Conservation (phyloP, 2,888 invertebrate species). For the Plebejus argus region DNA sequence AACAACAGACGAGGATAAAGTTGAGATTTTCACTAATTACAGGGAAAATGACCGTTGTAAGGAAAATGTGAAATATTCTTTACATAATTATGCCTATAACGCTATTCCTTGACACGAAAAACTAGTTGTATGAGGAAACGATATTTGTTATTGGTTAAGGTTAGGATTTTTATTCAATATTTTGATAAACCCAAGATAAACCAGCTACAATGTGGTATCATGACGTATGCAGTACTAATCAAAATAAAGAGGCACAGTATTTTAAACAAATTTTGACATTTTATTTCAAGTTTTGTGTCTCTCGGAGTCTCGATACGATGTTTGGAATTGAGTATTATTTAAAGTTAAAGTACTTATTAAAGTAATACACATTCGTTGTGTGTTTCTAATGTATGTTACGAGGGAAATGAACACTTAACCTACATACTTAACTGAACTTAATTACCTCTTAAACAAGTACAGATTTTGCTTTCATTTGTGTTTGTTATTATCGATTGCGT, state of each 20-base stretch:
- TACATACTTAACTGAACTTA: constrained; percentile 10
- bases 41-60: background rate
- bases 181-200: background rate
- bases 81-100: constrained; percentile 9
- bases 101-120: constrained; percentile 24
- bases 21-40: background rate
- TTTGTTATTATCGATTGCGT: background rate
- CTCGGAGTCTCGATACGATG: too few species aligned
- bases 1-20: background rate
- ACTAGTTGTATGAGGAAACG: background rate
- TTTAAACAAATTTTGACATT: too few species aligned
- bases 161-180: background rate
- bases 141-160: background rate
- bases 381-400: background rate
- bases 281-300: too few species aligned
- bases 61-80: constrained; percentile 23
- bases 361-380: background rate
- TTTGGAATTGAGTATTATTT: too few species aligned
- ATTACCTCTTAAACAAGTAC: constrained; percentile 1
- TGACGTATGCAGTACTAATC: too few species aligned
- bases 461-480: background rate
- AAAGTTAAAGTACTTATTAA: too few species aligned
- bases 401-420: constrained; percentile 22
- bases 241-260: too few species aligned
- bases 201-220: too few species aligned